Conservation (phyloP, 2,888 invertebrate species). For the Zygaena filipendulae region DNA sequence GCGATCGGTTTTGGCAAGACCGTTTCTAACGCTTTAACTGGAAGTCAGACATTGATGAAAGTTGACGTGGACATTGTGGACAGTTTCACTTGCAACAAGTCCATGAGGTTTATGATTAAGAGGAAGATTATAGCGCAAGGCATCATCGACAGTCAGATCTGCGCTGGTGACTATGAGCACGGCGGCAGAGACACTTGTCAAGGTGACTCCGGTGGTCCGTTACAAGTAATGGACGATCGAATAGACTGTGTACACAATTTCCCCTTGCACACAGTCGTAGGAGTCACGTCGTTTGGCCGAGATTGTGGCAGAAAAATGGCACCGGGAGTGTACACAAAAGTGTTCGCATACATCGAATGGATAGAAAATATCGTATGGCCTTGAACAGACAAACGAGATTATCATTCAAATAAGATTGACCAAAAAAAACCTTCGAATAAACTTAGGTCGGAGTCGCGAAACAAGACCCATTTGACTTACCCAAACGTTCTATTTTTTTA, state of each 20-base stretch:
- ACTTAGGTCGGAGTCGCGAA: too few relatives aligned
- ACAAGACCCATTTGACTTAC: too few relatives aligned
- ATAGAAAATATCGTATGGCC: conserved; percentile 63
- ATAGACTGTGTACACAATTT: conserved; percentile 45
- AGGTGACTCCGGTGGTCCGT: conserved; percentile 59
- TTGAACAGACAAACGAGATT: too few relatives aligned
- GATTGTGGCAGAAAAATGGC: conserved; percentile 61
- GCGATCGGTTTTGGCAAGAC: conserved; percentile 75
- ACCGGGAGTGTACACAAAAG: conserved; percentile 62
- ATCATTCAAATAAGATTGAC: conserved; percentile 2
- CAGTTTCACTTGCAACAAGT: conserved; percentile 36
- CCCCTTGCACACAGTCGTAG: conserved; percentile 52
- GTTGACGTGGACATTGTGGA: conserved; percentile 50
- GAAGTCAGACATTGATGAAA: conserved; percentile 57
- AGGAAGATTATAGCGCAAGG: conserved; percentile 38
- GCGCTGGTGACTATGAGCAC: conserved; percentile 53
- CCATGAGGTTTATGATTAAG: conserved; percentile 44
- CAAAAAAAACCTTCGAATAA: not conserved
- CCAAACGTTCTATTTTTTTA: conserved; percentile 15
- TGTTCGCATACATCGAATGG: conserved; percentile 55
- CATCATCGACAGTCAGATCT: conserved; percentile 42
- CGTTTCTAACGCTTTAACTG: conserved; percentile 37
- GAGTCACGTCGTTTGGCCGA: conserved; percentile 64
- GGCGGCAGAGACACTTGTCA: conserved; percentile 61
- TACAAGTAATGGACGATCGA: conserved; percentile 43